Evolutionary conservation across 2,113 vertebrate species (phyloP).

Genomic region (Engystomops pustulosus): DNA sequence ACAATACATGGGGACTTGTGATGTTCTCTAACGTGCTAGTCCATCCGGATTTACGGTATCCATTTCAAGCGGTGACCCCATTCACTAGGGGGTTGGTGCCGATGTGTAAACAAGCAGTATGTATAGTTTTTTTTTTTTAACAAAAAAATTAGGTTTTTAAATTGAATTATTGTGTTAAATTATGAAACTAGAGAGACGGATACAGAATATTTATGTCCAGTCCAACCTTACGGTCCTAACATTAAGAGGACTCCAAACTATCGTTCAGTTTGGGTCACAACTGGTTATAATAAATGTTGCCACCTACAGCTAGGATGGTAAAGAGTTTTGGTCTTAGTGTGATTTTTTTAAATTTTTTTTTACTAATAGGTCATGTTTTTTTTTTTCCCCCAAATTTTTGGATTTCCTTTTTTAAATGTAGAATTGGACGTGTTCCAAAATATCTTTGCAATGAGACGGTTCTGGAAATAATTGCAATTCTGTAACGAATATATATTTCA

Average conservation of each 20-base stretch:
- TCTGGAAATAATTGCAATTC: background rate
- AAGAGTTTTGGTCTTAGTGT: background rate
- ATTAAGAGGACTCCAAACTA: background rate
- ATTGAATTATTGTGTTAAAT: constrained; percentile 43
- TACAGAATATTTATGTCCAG: constrained; percentile 33
- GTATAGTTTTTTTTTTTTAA: constrained; percentile 18
- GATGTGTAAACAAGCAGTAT: constrained; percentile 28
- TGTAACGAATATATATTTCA: too few relatives aligned
- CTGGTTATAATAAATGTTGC: constrained; percentile 13
- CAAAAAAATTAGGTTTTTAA: constrained; percentile 17
- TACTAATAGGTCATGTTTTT: too few relatives aligned
- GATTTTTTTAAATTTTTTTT: background rate
- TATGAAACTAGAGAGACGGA: constrained; percentile 15
- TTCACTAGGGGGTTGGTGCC: background rate
- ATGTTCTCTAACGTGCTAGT: constrained; percentile 26
- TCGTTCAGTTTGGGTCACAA: background rate
- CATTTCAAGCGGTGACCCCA: constrained; percentile 16
- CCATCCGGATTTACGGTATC: background rate
- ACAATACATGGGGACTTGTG: background rate
- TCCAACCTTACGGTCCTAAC: background rate
- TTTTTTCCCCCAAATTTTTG: too few relatives aligned
- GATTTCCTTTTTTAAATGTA: too few relatives aligned
- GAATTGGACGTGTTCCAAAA: background rate
- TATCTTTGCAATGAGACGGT: background rate
- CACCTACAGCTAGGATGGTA: constrained; percentile 19